A percentile compares a stretch with the other conserved stretches of the same genome.
Conservation (phyloP, 2,113 vertebrate species). For the Salvelinus alpinus region DNA sequence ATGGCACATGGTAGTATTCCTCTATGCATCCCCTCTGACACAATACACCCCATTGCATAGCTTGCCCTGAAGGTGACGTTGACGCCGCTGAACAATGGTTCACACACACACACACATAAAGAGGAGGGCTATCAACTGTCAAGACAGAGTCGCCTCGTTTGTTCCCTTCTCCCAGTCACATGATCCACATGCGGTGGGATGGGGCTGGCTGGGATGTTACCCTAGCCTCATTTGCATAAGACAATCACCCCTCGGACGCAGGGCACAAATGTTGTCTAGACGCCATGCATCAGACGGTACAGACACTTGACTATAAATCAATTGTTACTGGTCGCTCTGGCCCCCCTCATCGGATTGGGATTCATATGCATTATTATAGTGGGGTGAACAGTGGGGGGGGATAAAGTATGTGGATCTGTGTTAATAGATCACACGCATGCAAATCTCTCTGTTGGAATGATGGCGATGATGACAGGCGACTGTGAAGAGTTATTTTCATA, state of each 20-base stretch:
- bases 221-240: slow-evolving; percentile 85
- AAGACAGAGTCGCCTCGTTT: slow-evolving; percentile 37
- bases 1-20: slow-evolving; percentile 45
- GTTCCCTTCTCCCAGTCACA: slow-evolving; percentile 42
- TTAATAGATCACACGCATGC: slow-evolving; percentile 93
- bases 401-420: slow-evolving; percentile 87
- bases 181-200: slow-evolving; percentile 66
- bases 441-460: slow-evolving; percentile 74
- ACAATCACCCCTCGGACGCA: slow-evolving; percentile 80
- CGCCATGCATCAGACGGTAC: slow-evolving; percentile 82
- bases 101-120: slow-evolving; percentile 21
- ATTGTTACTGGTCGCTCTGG: slow-evolving; percentile 77
- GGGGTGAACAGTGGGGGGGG: slow-evolving; percentile 71
- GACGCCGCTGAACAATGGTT: slow-evolving; percentile 55
- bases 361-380: slow-evolving; percentile 63
- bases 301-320: slow-evolving; percentile 81
- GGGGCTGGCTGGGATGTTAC: slow-evolving; percentile 53
- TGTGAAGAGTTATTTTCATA: slow-evolving; percentile 86
- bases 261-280: slow-evolving; percentile 89
- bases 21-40: neutral
- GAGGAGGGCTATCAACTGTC: slow-evolving; percentile 63
- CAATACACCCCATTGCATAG: slow-evolving; percentile 22
- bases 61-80: slow-evolving; percentile 47
- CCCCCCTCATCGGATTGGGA: slow-evolving; percentile 19
- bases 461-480: slow-evolving; percentile 56